These are phyloP conservation scores for Corbicula japonica DNA, from an alignment of 2,888 invertebrate genomes.

Conservation along the genomic window DNA sequence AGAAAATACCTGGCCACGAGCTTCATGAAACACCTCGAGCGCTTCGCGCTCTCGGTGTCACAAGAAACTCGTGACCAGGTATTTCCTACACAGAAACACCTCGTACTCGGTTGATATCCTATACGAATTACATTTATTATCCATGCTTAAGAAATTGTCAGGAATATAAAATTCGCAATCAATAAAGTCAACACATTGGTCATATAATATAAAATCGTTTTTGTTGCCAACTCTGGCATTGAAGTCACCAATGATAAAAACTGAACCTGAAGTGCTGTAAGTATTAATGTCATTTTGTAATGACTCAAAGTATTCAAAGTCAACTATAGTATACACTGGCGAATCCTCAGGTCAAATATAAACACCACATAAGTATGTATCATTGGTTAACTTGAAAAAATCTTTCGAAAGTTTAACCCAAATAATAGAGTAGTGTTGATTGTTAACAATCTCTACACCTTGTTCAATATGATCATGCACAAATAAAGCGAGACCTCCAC, in stretches of 20 bases:
- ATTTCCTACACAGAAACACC: no score
- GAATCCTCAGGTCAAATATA: conserved; percentile 7
- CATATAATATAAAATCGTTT: no score
- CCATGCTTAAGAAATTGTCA: no score
- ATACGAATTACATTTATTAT: no score
- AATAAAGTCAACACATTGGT: no score
- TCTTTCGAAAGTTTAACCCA: conserved; percentile 1
- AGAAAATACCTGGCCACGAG: no score
- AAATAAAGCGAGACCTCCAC: conserved; percentile 8
- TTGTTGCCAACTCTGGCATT: no score
- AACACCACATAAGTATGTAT: not conserved
- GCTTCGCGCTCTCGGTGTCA: no score
- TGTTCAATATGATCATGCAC: not conserved
- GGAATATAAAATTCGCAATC: no score
- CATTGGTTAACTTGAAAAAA: not conserved
- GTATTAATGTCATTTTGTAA: not conserved
- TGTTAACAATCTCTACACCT: conserved; percentile 1
- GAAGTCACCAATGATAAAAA: not conserved
- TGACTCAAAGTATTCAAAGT: not conserved
- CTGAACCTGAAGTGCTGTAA: not conserved
- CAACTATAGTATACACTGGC: not conserved
- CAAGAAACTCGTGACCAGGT: no score
- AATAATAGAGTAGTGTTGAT: conserved; percentile 9
- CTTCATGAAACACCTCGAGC: no score
- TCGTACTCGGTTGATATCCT: no score